Base-by-base conservation (phyloP, 2,888 invertebrate genomes). In the Ischnura elegans region DNA sequence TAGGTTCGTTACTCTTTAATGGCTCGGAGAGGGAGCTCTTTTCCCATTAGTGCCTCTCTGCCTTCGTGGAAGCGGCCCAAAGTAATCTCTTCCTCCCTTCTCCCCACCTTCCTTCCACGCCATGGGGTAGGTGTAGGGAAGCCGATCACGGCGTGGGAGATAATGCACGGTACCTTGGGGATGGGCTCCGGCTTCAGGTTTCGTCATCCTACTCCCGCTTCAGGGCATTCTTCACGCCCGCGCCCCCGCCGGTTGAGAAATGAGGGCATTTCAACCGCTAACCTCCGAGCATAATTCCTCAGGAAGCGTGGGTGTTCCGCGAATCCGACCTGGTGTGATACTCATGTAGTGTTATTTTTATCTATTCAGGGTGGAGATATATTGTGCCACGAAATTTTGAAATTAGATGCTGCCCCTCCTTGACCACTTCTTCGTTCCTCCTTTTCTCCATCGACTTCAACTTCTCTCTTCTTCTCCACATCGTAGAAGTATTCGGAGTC, bases 1-100 rank as follows among this genome's bases (percentile, higher is more conserved):
- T 86, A 86, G 86, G 46, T 25, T 45, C 86, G 86, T 86, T 86
- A 86, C 45, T 21, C 45, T 45, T 86, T 86, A 86, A 86, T 86
- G 45, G 86, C 25, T 13, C 0, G 46, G 21, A 45, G 86, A 25
- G 45, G 25, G n/a, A n/a, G 43, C 25, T 86, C 86, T 46, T n/a
- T 46, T 8, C 25, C 86, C 86, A 86, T 86, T 46, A 86, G 86
- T n/a, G 25, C 25, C 42, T 25, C 19, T 19, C 51, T 86, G 10
- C 76, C 45, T 86, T n/a, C 46, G 46, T 13, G 42, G 46, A 86
- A 86, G 43, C 86, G 21, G 42, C 86, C 3, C 13, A 36, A 36
- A 86, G 45, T 86, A 10, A 36, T 86, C n/a, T 86, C 46, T 86
- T 86, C 19, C 2, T 10, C 21, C 25, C 46, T 86, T 86, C 19